These are phyloP conservation scores for Megastigmus dorsalis DNA, from an alignment of 2,888 invertebrate genomes.

Conservation along the genomic window DNA sequence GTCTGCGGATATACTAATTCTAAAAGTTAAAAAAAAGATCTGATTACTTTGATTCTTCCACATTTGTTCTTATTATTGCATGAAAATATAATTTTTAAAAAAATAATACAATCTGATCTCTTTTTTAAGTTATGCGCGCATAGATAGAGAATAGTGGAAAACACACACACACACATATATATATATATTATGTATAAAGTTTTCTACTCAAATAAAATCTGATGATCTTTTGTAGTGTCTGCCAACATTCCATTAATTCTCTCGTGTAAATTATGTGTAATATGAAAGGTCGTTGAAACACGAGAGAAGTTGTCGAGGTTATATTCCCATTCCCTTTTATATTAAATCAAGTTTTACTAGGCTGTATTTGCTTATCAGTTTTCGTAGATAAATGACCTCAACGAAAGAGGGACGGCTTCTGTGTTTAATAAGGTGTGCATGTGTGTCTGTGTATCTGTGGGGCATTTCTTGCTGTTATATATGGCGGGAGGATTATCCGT, in stretches of 20 bases:
- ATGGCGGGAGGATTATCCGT: too few relatives aligned
- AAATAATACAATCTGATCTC: too few relatives aligned
- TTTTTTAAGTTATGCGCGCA: too few relatives aligned
- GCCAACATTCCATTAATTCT: slow-evolving; percentile 8
- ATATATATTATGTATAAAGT: too few relatives aligned
- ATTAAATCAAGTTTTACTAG: slow-evolving; percentile 21
- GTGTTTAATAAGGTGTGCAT: not conserved
- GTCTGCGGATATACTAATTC: too few relatives aligned
- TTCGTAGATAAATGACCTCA: slow-evolving; percentile 25
- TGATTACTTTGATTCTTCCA: too few relatives aligned
- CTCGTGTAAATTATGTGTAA: not conserved
- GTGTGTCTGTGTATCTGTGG: not conserved
- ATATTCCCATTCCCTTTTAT: slow-evolving; percentile 21
- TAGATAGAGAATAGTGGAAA: too few relatives aligned
- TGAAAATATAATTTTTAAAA: too few relatives aligned
- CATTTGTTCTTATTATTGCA: too few relatives aligned
- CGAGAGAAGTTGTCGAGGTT: slow-evolving; percentile 1
- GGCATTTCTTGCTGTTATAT: too few relatives aligned
- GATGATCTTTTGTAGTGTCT: slow-evolving; percentile 25
- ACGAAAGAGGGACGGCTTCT: slow-evolving; percentile 15
- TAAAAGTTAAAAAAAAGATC: too few relatives aligned
- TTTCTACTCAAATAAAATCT: not conserved
- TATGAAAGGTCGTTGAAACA: not conserved
- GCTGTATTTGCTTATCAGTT: not conserved
- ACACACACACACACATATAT: too few relatives aligned